phyloP scores from a whole-genome alignment of 2,888 invertebrate species.

The Cephus sareptanus region DNA sequence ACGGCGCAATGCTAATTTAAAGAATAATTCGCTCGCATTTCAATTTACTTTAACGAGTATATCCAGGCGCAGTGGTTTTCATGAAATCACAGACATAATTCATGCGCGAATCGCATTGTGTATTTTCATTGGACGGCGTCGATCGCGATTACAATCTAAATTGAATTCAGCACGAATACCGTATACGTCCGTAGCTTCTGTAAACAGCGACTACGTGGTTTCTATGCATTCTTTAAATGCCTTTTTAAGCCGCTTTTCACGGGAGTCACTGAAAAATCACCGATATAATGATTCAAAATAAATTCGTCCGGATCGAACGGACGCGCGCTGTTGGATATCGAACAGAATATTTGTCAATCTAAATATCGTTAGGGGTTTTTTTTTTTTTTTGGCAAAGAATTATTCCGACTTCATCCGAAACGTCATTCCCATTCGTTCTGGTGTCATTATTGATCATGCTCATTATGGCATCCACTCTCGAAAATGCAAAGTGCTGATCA shows the following conservation, averaged over 20 bases:
- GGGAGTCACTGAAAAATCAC: slow-evolving; percentile 37
- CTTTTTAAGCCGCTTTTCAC: slow-evolving; percentile 45
- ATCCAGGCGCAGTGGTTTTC: too few species aligned
- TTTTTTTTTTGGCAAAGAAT: too few species aligned
- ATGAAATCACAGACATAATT: slow-evolving; percentile 21
- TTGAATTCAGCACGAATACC: slow-evolving; percentile 44
- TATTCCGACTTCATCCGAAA: too few species aligned
- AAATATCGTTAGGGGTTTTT: too few species aligned
- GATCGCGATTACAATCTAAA: slow-evolving; percentile 61
- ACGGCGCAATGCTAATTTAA: too few species aligned
- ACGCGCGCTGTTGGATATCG: too few species aligned
- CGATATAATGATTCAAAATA: slow-evolving; percentile 33
- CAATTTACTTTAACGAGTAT: too few species aligned
- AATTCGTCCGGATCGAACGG: not conserved
- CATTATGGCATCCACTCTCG: not conserved
- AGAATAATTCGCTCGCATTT: too few species aligned
- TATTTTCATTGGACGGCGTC: slow-evolving; percentile 46
- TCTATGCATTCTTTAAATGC: slow-evolving; percentile 42
- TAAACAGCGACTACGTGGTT: slow-evolving; percentile 38
- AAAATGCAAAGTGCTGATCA: slow-evolving; percentile 40
- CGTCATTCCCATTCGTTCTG: too few species aligned
- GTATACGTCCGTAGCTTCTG: slow-evolving; percentile 32
- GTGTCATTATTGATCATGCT: too few species aligned
- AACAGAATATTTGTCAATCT: too few species aligned
- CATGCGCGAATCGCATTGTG: slow-evolving; percentile 29